These are phyloP conservation scores for Epinephelus lanceolatus DNA, from an alignment of 2,113 vertebrate species.

Conservation along the genomic window DNA sequence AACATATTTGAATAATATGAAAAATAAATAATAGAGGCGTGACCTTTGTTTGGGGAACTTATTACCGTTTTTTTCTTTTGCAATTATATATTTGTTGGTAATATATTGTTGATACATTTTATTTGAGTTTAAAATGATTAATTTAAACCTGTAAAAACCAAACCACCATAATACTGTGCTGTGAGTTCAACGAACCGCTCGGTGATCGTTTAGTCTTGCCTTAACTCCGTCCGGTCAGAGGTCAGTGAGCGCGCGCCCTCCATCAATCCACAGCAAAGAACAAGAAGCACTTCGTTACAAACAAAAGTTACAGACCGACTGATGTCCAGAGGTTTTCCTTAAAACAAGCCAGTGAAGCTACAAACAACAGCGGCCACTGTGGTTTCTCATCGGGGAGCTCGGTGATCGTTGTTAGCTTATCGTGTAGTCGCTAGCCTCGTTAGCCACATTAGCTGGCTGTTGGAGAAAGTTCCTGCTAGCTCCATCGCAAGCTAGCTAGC, in stretches of 20 bases:
- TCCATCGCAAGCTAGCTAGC: conserved; percentile 50
- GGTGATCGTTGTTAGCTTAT: background rate
- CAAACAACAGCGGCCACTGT: background rate
- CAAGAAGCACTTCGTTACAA: background rate
- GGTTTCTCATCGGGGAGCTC: background rate
- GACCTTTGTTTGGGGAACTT: no score
- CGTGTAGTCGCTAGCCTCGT: conserved; percentile 52
- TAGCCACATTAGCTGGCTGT: conserved; percentile 56
- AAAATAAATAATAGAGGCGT: no score
- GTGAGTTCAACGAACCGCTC: background rate
- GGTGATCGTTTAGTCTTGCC: conserved; percentile 13
- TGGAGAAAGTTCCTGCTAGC: conserved; percentile 35
- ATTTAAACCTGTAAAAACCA: background rate
- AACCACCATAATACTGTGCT: no score
- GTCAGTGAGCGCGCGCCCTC: conserved; percentile 61
- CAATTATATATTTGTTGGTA: no score
- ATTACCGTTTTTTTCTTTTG: no score
- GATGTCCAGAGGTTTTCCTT: background rate
- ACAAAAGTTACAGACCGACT: background rate
- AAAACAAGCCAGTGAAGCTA: background rate
- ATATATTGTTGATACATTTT: no score
- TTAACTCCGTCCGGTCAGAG: conserved; percentile 29
- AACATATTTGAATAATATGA: no score
- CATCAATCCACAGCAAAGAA: background rate
- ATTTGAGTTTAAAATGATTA: no score